Conservation (phyloP, 2,113 vertebrate species). For the Piaya cayana region DNA sequence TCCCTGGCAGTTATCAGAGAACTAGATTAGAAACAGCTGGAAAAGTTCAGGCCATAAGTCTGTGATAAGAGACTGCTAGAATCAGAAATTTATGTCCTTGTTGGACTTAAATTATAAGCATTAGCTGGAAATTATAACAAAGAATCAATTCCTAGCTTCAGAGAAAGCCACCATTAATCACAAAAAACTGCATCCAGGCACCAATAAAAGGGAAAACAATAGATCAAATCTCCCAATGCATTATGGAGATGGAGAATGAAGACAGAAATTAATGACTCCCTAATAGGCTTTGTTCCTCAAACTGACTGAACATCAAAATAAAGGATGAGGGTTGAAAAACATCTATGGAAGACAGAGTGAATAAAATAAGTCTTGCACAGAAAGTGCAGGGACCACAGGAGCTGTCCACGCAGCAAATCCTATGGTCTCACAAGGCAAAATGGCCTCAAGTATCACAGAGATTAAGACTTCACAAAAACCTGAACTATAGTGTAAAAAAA, state of each 20-base stretch:
- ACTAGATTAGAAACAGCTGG: slow-evolving; percentile 14
- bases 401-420: neutral
- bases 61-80: neutral
- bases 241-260: neutral
- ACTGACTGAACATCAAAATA: neutral
- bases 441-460: neutral
- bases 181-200: neutral
- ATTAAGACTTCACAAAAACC: neutral
- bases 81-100: neutral
- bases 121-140: neutral
- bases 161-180: slow-evolving; percentile 19
- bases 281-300: neutral
- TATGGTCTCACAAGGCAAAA: neutral
- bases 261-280: slow-evolving; percentile 3
- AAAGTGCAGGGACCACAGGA: neutral
- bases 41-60: neutral
- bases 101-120: neutral
- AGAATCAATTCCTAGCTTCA: neutral
- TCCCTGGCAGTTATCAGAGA: neutral
- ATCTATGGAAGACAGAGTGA: neutral
- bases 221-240: neutral
- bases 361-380: neutral
- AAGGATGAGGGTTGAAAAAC: neutral
- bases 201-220: neutral
- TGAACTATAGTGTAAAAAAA: neutral